phyloP scores from a whole-genome alignment of 2,113 vertebrate genomes.

The Emydura subglobosa region DNA sequence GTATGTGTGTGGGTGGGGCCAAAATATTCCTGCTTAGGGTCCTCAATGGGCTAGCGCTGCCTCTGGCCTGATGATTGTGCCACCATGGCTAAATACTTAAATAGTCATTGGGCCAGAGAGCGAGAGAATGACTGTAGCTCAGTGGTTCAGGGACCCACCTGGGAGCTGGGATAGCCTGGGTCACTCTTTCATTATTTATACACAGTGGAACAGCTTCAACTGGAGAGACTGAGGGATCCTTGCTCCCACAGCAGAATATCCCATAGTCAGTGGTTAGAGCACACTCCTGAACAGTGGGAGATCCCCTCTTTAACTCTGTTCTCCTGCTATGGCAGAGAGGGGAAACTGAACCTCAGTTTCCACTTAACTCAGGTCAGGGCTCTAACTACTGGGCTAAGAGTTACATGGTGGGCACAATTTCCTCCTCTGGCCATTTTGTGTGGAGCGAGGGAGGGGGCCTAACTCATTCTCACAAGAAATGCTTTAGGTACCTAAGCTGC shows the following conservation, averaged over 20 bases:
- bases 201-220: neutral
- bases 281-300: neutral
- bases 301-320: neutral
- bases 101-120: too few relatives aligned
- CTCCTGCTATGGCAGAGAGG: neutral
- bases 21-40: neutral
- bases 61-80: neutral
- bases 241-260: neutral
- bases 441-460: neutral
- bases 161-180: neutral
- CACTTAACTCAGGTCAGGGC: neutral
- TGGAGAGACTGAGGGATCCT: neutral
- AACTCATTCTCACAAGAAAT: neutral
- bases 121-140: neutral
- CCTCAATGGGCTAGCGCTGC: neutral
- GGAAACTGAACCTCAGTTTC: neutral
- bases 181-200: neutral
- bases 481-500: neutral
- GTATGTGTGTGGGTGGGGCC: too few relatives aligned
- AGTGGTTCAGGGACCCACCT: neutral
- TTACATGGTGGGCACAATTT: neutral
- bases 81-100: too few relatives aligned
- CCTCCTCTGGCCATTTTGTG: neutral
- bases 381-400: neutral
- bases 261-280: neutral